A percentile compares a stretch with the other conserved stretches of the same genome.
Conservation (phyloP, 2,113 vertebrate species). For the Trematomus loennbergii region DNA sequence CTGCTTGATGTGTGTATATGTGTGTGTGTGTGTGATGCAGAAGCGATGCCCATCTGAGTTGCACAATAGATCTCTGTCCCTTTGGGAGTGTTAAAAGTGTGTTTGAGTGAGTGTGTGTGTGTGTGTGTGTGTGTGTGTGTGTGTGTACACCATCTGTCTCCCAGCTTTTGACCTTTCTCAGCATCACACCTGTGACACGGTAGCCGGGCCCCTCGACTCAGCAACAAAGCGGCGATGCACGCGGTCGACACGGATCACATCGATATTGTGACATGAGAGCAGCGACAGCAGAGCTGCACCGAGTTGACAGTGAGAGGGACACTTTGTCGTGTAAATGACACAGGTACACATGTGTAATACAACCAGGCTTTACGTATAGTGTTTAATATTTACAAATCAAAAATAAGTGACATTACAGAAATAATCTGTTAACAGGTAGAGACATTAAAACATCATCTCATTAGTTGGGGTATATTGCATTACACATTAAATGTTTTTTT, state of each 20-base stretch:
- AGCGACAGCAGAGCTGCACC: conserved; percentile 14
- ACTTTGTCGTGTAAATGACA: not conserved
- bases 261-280: conserved; percentile 55
- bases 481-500: not conserved
- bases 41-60: conserved; percentile 69
- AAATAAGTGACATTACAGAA: not conserved
- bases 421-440: not conserved
- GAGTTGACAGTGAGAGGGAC: not conserved
- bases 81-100: conserved; percentile 76
- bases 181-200: conserved; percentile 75
- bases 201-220: conserved; percentile 57
- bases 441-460: not conserved
- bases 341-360: conserved; percentile 1
- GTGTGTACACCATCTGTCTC: conserved; percentile 72
- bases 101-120: conserved; percentile 60
- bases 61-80: conserved; percentile 78
- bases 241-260: conserved; percentile 53
- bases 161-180: conserved; percentile 75
- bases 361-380: not conserved
- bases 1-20: conserved; percentile 44
- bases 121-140: conserved; percentile 60
- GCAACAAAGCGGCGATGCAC: conserved; percentile 56
- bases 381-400: not conserved
- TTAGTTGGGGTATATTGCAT: not conserved
- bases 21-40: conserved; percentile 37